Evolutionary conservation across 2,113 vertebrate species (phyloP).

Genomic region (Pithys albifrons): DNA sequence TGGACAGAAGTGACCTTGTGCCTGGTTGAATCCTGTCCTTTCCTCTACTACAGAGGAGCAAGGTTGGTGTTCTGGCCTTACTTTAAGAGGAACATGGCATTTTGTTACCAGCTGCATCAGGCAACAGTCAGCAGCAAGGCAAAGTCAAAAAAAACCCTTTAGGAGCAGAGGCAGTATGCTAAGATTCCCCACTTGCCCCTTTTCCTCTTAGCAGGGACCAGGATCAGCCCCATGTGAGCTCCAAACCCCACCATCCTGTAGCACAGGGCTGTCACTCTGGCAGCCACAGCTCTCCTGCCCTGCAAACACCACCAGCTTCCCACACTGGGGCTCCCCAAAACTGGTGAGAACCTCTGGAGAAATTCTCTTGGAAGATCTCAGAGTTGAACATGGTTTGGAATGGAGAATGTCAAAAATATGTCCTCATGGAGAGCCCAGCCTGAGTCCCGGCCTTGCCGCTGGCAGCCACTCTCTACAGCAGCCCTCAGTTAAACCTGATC

Average conservation of each 20-base stretch:
- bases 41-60: fast-evolving
- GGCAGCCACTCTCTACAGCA: background rate
- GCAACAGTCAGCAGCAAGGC: background rate
- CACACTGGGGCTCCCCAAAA: background rate
- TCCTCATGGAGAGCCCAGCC: background rate
- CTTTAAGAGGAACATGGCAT: background rate
- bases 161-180: background rate
- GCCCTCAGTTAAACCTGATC: conserved; percentile 66
- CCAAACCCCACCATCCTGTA: background rate
- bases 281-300: background rate
- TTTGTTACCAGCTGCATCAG: background rate
- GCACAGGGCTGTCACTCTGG: background rate
- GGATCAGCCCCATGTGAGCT: background rate
- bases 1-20: background rate
- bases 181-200: background rate
- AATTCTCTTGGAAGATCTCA: background rate
- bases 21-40: background rate
- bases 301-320: background rate
- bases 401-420: fast-evolving
- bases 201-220: background rate
- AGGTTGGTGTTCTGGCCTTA: background rate
- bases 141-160: background rate
- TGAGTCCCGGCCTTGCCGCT: background rate
- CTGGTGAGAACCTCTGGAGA: background rate
- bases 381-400: background rate